These are phyloP conservation scores for Eupithecia tripunctaria DNA, from an alignment of 2,888 invertebrate species.

Conservation along the genomic window DNA sequence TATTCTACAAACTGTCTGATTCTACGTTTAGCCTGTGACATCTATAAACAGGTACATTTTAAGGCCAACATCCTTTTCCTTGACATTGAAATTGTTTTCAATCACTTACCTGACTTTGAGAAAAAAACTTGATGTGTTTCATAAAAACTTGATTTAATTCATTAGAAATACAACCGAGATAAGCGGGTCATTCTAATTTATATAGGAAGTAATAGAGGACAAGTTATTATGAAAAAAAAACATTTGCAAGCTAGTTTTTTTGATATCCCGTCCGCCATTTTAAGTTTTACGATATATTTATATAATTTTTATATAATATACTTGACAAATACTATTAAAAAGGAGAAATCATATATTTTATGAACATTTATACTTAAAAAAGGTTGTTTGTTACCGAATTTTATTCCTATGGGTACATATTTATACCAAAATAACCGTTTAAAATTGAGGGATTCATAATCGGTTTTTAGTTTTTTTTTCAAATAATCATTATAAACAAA, in stretches of 20 bases:
- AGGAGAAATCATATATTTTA: too few species aligned
- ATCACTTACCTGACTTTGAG: constrained; percentile 2
- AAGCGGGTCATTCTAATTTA: background rate
- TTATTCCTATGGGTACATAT: too few species aligned
- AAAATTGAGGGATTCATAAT: too few species aligned
- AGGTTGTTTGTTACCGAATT: too few species aligned
- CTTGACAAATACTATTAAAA: too few species aligned
- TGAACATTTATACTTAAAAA: too few species aligned
- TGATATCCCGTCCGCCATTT: background rate
- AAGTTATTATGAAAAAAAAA: background rate
- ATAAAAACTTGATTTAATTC: constrained; percentile 4
- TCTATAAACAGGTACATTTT: background rate
- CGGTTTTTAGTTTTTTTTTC: too few species aligned
- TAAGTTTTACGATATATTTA: background rate
- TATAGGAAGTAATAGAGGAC: background rate
- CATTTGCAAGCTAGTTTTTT: background rate
- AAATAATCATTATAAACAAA: too few species aligned
- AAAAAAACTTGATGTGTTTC: background rate
- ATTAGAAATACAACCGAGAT: background rate
- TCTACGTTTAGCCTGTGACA: too few species aligned
- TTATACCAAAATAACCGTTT: too few species aligned
- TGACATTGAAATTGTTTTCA: constrained; percentile 1
- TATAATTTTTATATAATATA: too few species aligned
- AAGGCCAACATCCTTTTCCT: constrained; percentile 4
- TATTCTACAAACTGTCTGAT: too few species aligned